Evolutionary conservation across 2,888 invertebrate genomes (phyloP).

Genomic region (Hyles lineata): DNA sequence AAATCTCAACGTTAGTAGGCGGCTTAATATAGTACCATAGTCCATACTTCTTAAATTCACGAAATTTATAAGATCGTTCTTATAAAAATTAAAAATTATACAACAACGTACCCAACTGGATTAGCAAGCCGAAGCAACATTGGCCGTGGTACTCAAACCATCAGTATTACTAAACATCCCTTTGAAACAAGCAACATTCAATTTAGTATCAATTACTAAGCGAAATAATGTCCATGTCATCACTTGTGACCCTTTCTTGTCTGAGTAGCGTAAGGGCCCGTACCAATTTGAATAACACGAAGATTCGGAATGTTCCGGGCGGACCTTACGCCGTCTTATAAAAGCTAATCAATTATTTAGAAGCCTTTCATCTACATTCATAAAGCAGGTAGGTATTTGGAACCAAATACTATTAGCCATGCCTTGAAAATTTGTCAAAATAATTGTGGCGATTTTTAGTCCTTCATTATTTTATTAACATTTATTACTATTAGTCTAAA

Average conservation of each 20-base stretch:
- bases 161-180: neutral
- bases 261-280: slow-evolving; percentile 58
- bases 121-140: too few relatives aligned
- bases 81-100: too few relatives aligned
- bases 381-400: slow-evolving; percentile 49
- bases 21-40: too few relatives aligned
- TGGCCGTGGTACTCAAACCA: neutral
- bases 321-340: slow-evolving; percentile 58
- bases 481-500: too few relatives aligned
- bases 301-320: slow-evolving; percentile 51
- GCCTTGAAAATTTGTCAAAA: neutral
- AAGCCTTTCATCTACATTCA: slow-evolving; percentile 63
- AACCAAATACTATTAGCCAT: neutral
- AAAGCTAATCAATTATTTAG: slow-evolving; percentile 73
- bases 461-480: too few relatives aligned
- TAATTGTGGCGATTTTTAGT: too few relatives aligned
- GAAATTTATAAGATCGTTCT: too few relatives aligned
- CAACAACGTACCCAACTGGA: too few relatives aligned
- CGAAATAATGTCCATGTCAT: slow-evolving; percentile 37
- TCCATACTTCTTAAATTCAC: too few relatives aligned
- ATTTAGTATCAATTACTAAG: slow-evolving; percentile 32
- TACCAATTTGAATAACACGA: slow-evolving; percentile 68
- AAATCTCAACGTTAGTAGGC: too few relatives aligned
- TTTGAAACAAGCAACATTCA: slow-evolving; percentile 7
- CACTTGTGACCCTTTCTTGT: slow-evolving; percentile 52